Evolutionary conservation across 2,113 vertebrate species (phyloP).

Genomic region (Falcunculus frontatus): DNA sequence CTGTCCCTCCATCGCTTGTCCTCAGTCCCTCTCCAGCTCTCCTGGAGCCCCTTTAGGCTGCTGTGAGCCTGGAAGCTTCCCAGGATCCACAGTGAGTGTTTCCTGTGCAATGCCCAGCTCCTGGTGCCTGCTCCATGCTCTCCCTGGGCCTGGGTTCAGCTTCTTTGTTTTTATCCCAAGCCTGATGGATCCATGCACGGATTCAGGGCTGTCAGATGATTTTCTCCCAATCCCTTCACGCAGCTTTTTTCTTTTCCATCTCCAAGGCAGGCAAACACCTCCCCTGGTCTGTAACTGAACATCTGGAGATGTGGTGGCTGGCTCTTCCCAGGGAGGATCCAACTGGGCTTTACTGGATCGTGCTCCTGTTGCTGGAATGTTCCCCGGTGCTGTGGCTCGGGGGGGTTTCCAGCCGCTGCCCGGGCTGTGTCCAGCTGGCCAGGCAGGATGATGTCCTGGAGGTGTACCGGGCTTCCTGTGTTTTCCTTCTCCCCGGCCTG

Average conservation of each 20-base stretch:
- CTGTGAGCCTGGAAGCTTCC: not conserved
- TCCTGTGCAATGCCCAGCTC: not conserved
- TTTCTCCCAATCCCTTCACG: not conserved
- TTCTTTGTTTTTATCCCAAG: not conserved
- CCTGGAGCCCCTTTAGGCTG: not conserved
- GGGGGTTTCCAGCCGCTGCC: not conserved
- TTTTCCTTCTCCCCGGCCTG: not conserved
- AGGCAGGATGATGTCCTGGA: not conserved
- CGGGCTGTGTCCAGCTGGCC: rapidly evolving
- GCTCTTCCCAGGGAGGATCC: not conserved
- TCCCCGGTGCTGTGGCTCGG: rapidly evolving
- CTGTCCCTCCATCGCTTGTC: not conserved
- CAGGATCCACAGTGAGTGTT: not conserved
- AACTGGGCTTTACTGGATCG: not conserved
- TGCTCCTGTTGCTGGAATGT: not conserved
- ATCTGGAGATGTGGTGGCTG: not conserved
- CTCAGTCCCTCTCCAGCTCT: not conserved
- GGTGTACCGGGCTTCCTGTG: not conserved
- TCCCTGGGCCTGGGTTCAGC: rapidly evolving
- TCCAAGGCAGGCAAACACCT: not conserved
- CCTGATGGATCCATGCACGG: rapidly evolving
- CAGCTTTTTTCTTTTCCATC: not conserved
- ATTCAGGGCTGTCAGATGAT: not conserved
- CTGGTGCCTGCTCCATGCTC: not conserved
- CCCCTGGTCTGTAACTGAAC: not conserved